Conservation (phyloP, 2,888 invertebrate species). For the Tenthredo notha region DNA sequence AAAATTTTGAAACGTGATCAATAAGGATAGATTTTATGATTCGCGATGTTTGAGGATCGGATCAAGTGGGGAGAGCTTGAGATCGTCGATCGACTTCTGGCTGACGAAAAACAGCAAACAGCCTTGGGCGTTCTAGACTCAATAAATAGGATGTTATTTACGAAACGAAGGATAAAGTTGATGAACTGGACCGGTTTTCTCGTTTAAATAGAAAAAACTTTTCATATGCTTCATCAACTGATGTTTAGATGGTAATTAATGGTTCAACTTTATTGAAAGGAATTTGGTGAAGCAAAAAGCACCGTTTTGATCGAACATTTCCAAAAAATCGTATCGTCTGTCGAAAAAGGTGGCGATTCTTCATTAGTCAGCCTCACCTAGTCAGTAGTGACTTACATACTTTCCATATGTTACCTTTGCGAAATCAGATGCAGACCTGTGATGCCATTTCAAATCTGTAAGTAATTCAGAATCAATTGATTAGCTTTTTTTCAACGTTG, state of each 20-base stretch:
- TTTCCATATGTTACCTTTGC: constrained; percentile 61
- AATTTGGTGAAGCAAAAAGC: neutral
- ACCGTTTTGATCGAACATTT: neutral
- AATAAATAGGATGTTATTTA: constrained; percentile 43
- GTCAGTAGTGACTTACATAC: constrained; percentile 59
- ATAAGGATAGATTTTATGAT: constrained; percentile 53
- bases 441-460: constrained; percentile 61
- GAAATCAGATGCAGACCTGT: constrained; percentile 57
- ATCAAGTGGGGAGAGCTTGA: constrained; percentile 61
- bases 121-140: neutral
- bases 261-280: neutral
- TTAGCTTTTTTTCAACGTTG: neutral
- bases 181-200: constrained; percentile 59
- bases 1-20: constrained; percentile 33
- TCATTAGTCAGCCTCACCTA: constrained; percentile 57
- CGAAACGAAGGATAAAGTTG: constrained; percentile 54
- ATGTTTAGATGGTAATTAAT: constrained; percentile 60
- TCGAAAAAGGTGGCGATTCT: constrained; percentile 60
- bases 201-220: constrained; percentile 57
- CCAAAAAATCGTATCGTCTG: constrained; percentile 59
- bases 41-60: constrained; percentile 58
- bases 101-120: constrained; percentile 47
- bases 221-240: constrained; percentile 59
- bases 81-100: constrained; percentile 58
- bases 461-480: constrained; percentile 54